Percentiles rank a stretch among this genome's conserved stretches.
Evolutionary conservation across 2,888 invertebrate genomes (phyloP).

Genomic region (Caenorhabditis auriculariae): DNA sequence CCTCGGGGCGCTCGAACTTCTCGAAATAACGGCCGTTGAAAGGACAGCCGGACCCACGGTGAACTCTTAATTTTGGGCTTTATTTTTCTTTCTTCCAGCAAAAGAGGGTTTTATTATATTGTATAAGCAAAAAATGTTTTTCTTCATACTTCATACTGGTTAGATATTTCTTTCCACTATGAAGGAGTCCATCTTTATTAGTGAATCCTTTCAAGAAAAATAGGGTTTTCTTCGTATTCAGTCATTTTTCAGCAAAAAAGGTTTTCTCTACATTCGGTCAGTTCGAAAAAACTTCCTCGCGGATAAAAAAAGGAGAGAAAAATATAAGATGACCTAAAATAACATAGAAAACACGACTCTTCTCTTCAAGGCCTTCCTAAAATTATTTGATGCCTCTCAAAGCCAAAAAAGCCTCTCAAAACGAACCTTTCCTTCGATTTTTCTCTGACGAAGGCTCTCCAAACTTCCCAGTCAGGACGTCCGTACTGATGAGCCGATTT

Average conservation of each 20-base stretch:
- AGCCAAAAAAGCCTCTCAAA: not conserved
- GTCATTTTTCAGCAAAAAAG: too few species aligned
- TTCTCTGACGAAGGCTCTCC: conserved; percentile 32
- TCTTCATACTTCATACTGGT: not conserved
- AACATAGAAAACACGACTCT: too few species aligned
- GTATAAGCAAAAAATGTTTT: not conserved
- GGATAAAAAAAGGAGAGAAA: too few species aligned
- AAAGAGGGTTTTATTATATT: too few species aligned
- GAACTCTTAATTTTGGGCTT: conserved; percentile 16
- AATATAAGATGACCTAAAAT: too few species aligned
- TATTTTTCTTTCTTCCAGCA: not conserved
- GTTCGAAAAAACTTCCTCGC: too few species aligned
- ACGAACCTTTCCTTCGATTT: conserved; percentile 44
- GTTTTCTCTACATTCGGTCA: too few species aligned
- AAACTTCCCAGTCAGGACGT: conserved; percentile 81
- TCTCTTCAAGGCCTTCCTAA: too few species aligned
- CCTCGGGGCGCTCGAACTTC: conserved; percentile 64
- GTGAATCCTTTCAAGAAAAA: too few species aligned
- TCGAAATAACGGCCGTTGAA: conserved; percentile 65
- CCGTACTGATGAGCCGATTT: conserved; percentile 89
- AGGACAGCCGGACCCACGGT: conserved; percentile 54
- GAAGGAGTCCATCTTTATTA: too few species aligned
- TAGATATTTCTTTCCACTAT: too few species aligned
- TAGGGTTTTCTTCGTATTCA: too few species aligned
- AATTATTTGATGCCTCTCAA: not conserved